These are phyloP conservation scores for Cheilosia pagana DNA, from an alignment of 2,888 invertebrate genomes.

Conservation along the genomic window DNA sequence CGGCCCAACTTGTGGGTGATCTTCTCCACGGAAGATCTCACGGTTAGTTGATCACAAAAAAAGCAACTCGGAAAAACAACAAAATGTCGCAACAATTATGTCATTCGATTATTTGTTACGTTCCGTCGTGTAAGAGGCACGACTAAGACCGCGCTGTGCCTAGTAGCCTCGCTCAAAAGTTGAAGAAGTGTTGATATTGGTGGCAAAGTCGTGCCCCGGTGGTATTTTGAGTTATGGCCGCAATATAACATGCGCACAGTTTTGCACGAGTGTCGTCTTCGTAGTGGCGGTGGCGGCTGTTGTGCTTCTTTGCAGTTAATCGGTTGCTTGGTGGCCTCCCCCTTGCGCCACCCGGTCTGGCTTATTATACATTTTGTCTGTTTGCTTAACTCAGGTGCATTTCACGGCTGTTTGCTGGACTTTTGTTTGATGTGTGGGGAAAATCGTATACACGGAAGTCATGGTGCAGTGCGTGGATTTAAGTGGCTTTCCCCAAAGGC, in stretches of 20 bases:
- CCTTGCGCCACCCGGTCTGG: constrained; percentile 1
- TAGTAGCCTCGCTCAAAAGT: constrained; percentile 21
- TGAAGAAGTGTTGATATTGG: constrained; percentile 40
- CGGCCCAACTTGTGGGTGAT: constrained; percentile 47
- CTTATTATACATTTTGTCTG: constrained; percentile 19
- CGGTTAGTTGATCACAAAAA: constrained; percentile 29
- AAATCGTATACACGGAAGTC: constrained; percentile 44
- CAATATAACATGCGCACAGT: constrained; percentile 45
- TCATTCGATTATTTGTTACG: constrained; percentile 59
- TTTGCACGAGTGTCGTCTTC: constrained; percentile 50
- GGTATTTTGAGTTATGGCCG: constrained; percentile 54
- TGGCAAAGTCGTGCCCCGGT: constrained; percentile 53
- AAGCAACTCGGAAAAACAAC: background rate
- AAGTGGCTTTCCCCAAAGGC: constrained; percentile 8
- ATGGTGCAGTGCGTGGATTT: constrained; percentile 48
- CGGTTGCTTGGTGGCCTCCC: constrained; percentile 7
- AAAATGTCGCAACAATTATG: constrained; percentile 67
- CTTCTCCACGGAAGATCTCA: constrained; percentile 5
- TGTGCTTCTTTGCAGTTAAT: constrained; percentile 28
- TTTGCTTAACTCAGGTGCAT: constrained; percentile 58
- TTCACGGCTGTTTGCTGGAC: constrained; percentile 39
- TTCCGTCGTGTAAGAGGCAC: constrained; percentile 27
- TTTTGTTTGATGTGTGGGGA: constrained; percentile 28
- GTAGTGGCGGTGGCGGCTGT: background rate
- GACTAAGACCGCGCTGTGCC: constrained; percentile 3